Base-by-base conservation (phyloP, 2,888 invertebrate species). In the Amphimallon solstitiale region DNA sequence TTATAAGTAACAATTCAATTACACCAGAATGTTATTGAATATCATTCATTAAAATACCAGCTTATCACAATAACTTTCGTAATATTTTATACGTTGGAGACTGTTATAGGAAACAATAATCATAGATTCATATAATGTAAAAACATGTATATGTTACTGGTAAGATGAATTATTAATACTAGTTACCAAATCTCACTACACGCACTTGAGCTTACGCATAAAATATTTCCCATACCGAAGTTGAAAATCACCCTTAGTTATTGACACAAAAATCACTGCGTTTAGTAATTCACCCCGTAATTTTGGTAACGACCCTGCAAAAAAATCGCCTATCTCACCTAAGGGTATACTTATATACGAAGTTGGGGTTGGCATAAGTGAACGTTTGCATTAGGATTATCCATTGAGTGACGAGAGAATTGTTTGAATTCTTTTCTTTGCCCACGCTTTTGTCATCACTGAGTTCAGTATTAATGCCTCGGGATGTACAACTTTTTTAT, bases 351-450 rank as follows among this genome's bases (percentile, higher is more conserved):
- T 37, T 63, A 51, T 21, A 37, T 48, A 37, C 34, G 17, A n/a
- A 38, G 35, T 29, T 29, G 23, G 21, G 40, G 63, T 21, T 21
- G 38, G 14, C 14, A 17, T 49, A 63, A 63, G 17, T 63, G 35
- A 63, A 38, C 63, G 48, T 63, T 63, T 63, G 40, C 48, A 34
- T 17, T 51, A 38, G 63, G 63, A 63, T 63, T 63, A 63, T 63
- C 63, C 17, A 17, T 37, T 34, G 51, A 63, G 51, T 49, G 51
- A 37, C 43, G 48, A 40, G 37, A 37, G 63, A 37, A 63, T 63
- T 51, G 63, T 23, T 51, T 38, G 63, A 63, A 49, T 63, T 63
- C 40, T 17, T 63, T n/a, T 21, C 49, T 19, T 12, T 19, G 12
- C 43, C 43, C 43, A 17, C 43, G 43, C 17, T 43, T 14, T 17